Evolutionary conservation across 2,888 invertebrate species (phyloP).

Genomic region (Trachelus stipa): DNA sequence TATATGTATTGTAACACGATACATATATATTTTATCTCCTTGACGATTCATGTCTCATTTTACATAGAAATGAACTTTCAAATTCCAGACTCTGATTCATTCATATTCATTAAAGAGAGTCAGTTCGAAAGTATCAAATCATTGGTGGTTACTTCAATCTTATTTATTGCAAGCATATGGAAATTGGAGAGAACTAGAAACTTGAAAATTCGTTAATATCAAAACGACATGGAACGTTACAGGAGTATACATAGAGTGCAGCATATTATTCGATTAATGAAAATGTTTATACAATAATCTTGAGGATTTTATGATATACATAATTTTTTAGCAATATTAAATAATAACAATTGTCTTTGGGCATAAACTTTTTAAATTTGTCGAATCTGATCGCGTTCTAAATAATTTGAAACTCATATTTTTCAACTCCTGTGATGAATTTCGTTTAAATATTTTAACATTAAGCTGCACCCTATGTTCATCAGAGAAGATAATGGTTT

Average conservation of each 20-base stretch:
- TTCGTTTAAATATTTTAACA: neutral
- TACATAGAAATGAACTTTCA: neutral
- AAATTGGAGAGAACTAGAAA: neutral
- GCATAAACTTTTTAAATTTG: neutral
- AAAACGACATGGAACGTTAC: neutral
- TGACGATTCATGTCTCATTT: neutral
- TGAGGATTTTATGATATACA: neutral
- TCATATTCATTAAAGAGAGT: neutral
- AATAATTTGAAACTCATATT: neutral
- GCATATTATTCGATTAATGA: neutral
- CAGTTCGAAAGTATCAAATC: neutral
- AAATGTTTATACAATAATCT: neutral
- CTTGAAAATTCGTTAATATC: neutral
- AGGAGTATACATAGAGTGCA: neutral
- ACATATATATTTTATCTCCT: neutral
- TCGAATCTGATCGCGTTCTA: neutral
- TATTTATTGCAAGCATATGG: neutral
- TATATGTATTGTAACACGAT: neutral
- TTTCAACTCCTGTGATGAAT: neutral
- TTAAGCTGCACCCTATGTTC: neutral
- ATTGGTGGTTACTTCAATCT: neutral
- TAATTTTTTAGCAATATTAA: neutral
- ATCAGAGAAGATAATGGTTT: neutral
- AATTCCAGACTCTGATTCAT: neutral
- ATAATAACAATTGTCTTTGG: neutral